Evolutionary conservation across 2,888 invertebrate genomes (phyloP).

Genomic region (Fissipunctia ypsillon): DNA sequence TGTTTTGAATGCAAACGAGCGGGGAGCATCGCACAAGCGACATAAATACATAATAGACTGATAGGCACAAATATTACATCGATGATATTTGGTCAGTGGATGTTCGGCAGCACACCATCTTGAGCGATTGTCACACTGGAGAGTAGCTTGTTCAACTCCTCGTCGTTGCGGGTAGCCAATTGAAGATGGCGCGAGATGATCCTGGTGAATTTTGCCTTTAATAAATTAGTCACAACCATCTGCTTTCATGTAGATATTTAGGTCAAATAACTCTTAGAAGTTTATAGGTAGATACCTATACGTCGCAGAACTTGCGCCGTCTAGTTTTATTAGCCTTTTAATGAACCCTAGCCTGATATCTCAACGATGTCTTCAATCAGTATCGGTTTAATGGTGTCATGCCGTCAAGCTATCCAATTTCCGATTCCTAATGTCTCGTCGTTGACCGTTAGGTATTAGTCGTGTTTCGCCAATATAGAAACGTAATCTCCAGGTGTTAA

Average conservation of each 20-base stretch:
- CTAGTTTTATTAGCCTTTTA: constrained; percentile 15
- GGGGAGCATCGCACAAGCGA: constrained; percentile 15
- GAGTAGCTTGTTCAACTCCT: constrained; percentile 94
- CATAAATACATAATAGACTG: no score
- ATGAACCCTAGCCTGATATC: constrained; percentile 18
- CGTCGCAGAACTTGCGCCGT: background rate
- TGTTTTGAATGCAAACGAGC: constrained; percentile 19
- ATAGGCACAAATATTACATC: no score
- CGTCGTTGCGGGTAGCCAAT: constrained; percentile 94
- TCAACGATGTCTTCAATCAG: constrained; percentile 36
- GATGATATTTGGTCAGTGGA: no score
- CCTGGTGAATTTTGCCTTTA: background rate
- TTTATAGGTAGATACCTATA: constrained; percentile 12
- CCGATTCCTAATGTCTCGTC: constrained; percentile 16
- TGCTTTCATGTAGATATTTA: background rate
- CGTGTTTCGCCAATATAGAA: constrained; percentile 7
- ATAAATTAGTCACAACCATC: background rate
- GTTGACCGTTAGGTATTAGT: constrained; percentile 13
- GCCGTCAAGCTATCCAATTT: constrained; percentile 30
- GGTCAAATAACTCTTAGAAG: constrained; percentile 10
- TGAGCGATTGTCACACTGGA: constrained; percentile 95
- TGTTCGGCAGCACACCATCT: constrained; percentile 95
- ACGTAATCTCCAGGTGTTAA: background rate
- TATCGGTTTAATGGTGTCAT: constrained; percentile 35
- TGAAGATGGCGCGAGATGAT: constrained; percentile 93